Conservation (phyloP, 2,113 vertebrate genomes). For the Thunnus maccoyii region DNA sequence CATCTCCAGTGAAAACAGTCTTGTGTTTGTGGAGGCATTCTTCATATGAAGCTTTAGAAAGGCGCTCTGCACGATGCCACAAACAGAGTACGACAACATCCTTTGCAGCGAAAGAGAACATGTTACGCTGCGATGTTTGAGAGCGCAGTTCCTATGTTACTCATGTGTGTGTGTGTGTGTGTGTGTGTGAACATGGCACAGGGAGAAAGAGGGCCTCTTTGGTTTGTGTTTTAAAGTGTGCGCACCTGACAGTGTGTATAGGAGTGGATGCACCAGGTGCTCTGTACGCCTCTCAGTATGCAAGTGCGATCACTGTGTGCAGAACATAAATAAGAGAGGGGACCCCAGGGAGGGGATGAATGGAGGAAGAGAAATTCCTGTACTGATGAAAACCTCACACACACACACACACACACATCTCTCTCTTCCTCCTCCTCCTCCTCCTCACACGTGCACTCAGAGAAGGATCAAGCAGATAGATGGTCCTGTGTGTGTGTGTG, state of each 20-base stretch:
- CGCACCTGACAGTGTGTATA: constrained; percentile 42
- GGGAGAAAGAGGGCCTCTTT: constrained; percentile 18
- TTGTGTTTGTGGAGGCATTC: constrained; percentile 63
- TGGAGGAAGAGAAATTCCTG: constrained; percentile 75
- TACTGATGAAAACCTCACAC: constrained; percentile 80
- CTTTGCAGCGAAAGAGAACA: constrained; percentile 52
- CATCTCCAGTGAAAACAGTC: constrained; percentile 64
- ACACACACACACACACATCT: constrained; percentile 38
- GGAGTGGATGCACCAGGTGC: constrained; percentile 55
- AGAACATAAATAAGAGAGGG: constrained; percentile 64
- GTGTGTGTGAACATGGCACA: constrained; percentile 1
- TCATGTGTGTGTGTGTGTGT: not conserved
- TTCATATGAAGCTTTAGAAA: constrained; percentile 63
- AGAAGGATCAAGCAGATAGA: constrained; percentile 69
- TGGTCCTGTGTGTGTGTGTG: constrained; percentile 60
- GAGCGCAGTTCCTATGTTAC: constrained; percentile 34
- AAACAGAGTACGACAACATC: constrained; percentile 60
- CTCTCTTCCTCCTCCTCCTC: constrained; percentile 40
- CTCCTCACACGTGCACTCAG: constrained; percentile 52
- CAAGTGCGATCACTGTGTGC: constrained; percentile 68
- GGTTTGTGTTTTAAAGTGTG: constrained; percentile 29
- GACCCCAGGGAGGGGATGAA: constrained; percentile 79
- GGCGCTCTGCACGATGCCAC: constrained; percentile 51
- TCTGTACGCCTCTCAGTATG: constrained; percentile 50
- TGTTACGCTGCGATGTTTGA: constrained; percentile 46